Percentiles rank a stretch among this genome's conserved stretches.
Evolutionary conservation across 2,888 invertebrate species (phyloP).

Genomic region (Cryptus viduatorius): DNA sequence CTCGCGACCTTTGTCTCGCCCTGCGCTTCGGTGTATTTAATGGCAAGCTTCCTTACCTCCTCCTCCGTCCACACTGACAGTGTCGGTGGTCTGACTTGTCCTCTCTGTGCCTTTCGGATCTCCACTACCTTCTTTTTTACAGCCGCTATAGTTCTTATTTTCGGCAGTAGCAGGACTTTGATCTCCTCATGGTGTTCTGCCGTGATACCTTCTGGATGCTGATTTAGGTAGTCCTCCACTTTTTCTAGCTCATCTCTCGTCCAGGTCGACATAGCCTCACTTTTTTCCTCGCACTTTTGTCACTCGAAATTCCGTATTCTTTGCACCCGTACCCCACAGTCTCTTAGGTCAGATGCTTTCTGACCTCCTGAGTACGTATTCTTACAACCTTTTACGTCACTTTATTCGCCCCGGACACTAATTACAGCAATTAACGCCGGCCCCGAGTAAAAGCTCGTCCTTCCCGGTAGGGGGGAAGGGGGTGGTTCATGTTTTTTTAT

Average conservation of each 20-base stretch:
- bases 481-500: too few species aligned
- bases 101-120: neutral
- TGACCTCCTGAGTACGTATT: neutral
- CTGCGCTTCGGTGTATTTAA: neutral
- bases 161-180: neutral
- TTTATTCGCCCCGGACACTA: neutral
- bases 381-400: neutral
- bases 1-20: neutral
- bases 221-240: neutral
- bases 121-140: neutral
- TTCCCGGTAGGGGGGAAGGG: too few species aligned
- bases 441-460: neutral
- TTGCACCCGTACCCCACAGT: neutral
- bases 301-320: neutral
- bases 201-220: neutral
- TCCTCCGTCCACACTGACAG: neutral
- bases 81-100: neutral
- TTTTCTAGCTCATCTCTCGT: neutral
- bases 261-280: neutral
- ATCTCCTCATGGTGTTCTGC: neutral
- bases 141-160: neutral
- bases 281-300: too few species aligned
- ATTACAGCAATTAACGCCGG: neutral
- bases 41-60: neutral
- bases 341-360: neutral